Conservation (phyloP, 1,140 invertebrate genomes). For the Drosophila lini region DNA sequence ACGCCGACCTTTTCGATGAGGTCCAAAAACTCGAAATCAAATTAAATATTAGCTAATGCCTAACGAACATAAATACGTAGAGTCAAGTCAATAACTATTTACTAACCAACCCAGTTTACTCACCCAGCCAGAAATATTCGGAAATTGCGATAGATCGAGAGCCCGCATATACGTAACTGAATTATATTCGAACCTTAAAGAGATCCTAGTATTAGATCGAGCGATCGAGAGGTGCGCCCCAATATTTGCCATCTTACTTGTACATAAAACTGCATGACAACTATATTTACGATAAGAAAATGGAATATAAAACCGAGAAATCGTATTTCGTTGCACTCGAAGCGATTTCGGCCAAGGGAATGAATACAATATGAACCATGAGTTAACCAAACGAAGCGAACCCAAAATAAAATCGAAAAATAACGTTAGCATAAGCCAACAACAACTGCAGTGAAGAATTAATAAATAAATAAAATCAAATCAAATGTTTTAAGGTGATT, state of each 20-base stretch:
- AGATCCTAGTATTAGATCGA: constrained; percentile 51
- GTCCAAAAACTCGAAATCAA: constrained; percentile 52
- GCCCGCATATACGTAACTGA: constrained; percentile 75
- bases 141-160: constrained; percentile 41
- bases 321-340: constrained; percentile 21
- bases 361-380: constrained; percentile 31
- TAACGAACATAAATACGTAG: constrained; percentile 74
- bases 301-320: constrained; percentile 7
- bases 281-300: constrained; percentile 43
- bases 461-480: constrained; percentile 71
- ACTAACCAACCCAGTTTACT: constrained; percentile 58
- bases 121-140: constrained; percentile 37
- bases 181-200: constrained; percentile 73
- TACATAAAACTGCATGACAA: constrained; percentile 64
- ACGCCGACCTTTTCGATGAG: constrained; percentile 43
- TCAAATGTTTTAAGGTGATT: constrained; percentile 12
- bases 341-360: constrained; percentile 41
- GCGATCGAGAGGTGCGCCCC: constrained; percentile 21
- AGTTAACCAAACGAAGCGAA: constrained; percentile 26
- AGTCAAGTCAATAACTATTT: constrained; percentile 53
- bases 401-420: constrained; percentile 38
- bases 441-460: constrained; percentile 58
- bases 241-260: constrained; percentile 59
- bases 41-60: constrained; percentile 55
- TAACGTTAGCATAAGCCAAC: constrained; percentile 63